Base-by-base conservation (phyloP, 2,888 invertebrate genomes). In the Lutraria lutraria region DNA sequence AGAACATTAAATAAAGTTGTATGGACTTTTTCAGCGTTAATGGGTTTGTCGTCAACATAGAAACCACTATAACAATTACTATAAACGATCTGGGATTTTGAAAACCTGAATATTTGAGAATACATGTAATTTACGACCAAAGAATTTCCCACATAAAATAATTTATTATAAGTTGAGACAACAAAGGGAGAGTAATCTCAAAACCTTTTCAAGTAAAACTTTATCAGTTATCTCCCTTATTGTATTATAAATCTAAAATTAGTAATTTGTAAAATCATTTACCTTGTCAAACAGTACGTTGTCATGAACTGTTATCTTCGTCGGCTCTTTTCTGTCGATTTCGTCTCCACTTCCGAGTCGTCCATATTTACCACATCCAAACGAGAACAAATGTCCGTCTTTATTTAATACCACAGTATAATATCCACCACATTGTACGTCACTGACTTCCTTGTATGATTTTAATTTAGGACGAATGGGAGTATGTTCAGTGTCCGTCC, bases 281-380 rank as follows among this genome's bases (percentile, higher is more conserved):
- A 76, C 76, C 76, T 76, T 76, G 16, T 76, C 76, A 76, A 76
- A 25, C 25, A 68, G 63, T 13, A 68, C 34, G 19, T 31, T 25
- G 2, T 76, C 25, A 25, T 10, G 25, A 13, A 88, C 88, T 31
- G n/a, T 80, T 15, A 93, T 72, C 54, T 83, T 80, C 4, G 68
- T 87, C 6, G 93, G 94, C 81, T 79, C 79, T 31, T 56, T 19
- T 29, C 80, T 43, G 79, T 94, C 92, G 12, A 84, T 81, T 31
- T 93, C 93, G 25, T 88, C 34, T 6, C 93, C 93, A 15, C 90
- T 90, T 13, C 94, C 94, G n/a, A 94, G 90, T 10, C 94, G 90
- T 13, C 94, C 94, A 85, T 94, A 88, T 82, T 93, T 94, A 12
- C 94, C 94, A 87, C 94, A 94, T 0, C 94, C 94, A 54, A 92